Percentiles rank a stretch among this genome's conserved stretches.
phyloP scores from a whole-genome alignment of 2,797 vertebrate species.

The Dipus sagitta region DNA sequence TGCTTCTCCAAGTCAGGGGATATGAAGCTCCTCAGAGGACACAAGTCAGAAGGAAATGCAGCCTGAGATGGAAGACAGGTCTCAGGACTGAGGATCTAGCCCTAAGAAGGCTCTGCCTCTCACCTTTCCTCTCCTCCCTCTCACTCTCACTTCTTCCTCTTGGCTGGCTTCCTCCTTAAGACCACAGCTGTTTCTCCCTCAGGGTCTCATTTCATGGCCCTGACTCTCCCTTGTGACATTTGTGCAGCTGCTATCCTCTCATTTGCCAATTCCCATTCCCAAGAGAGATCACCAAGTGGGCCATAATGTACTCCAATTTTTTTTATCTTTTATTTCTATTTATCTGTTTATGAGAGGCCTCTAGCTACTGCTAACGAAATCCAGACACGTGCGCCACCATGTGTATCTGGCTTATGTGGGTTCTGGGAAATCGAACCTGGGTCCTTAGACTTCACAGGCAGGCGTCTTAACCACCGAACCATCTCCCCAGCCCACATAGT shows the following conservation, averaged over 20 bases:
- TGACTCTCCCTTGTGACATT: neutral
- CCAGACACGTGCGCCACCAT: too few species aligned
- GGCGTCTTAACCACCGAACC: too few species aligned
- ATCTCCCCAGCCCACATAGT: too few species aligned
- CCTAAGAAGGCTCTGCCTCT: rapidly evolving
- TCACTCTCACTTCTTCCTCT: too few species aligned
- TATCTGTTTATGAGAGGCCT: too few species aligned
- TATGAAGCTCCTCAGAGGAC: neutral
- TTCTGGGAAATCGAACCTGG: too few species aligned
- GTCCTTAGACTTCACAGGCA: too few species aligned
- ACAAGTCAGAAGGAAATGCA: neutral
- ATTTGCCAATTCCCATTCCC: neutral
- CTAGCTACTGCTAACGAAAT: too few species aligned
- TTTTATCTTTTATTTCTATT: too few species aligned
- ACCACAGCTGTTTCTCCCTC: neutral
- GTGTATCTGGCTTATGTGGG: too few species aligned
- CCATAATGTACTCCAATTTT: neutral
- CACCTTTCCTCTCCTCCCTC: neutral
- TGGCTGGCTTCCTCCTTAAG: neutral
- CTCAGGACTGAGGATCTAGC: rapidly evolving
- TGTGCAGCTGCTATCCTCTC: neutral
- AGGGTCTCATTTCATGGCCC: neutral
- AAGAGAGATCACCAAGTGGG: neutral
- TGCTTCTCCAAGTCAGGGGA: neutral
- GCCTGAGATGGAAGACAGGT: neutral